phyloP scores from a whole-genome alignment of 2,888 invertebrate genomes.

The Agriopis leucophaearia region DNA sequence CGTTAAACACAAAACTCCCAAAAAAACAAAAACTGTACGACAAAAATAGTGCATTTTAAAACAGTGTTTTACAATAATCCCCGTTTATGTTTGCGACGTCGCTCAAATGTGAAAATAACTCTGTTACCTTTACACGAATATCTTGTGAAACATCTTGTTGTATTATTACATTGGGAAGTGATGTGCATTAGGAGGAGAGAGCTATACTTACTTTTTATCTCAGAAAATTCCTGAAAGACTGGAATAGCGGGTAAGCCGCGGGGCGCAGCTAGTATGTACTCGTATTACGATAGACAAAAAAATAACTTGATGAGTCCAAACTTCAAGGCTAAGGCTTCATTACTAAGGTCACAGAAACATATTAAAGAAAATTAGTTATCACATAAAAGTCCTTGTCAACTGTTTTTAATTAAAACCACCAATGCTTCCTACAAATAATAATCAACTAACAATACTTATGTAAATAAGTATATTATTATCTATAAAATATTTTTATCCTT shows the following conservation, averaged over 20 bases:
- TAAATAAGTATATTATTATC: conserved; percentile 5
- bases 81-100: too few species aligned
- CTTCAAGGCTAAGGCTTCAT: conserved; percentile 19
- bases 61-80: too few species aligned
- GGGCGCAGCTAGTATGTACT: too few species aligned
- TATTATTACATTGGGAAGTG: too few species aligned
- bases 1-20: too few species aligned
- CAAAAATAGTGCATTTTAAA: too few species aligned
- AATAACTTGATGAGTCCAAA: conserved; percentile 9
- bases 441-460: neutral
- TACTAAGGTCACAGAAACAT: conserved; percentile 16
- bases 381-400: conserved; percentile 17
- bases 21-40: too few species aligned
- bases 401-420: conserved; percentile 12
- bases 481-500: conserved; percentile 46
- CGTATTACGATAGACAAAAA: neutral
- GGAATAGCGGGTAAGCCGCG: neutral
- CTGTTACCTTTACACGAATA: too few species aligned
- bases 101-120: too few species aligned
- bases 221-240: neutral
- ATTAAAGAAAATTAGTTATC: conserved; percentile 24
- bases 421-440: conserved; percentile 24
- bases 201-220: too few species aligned
- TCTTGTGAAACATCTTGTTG: too few species aligned
- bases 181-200: too few species aligned